These are phyloP conservation scores for Perithous albicinctus DNA, from an alignment of 2,888 invertebrate genomes.

Conservation along the genomic window DNA sequence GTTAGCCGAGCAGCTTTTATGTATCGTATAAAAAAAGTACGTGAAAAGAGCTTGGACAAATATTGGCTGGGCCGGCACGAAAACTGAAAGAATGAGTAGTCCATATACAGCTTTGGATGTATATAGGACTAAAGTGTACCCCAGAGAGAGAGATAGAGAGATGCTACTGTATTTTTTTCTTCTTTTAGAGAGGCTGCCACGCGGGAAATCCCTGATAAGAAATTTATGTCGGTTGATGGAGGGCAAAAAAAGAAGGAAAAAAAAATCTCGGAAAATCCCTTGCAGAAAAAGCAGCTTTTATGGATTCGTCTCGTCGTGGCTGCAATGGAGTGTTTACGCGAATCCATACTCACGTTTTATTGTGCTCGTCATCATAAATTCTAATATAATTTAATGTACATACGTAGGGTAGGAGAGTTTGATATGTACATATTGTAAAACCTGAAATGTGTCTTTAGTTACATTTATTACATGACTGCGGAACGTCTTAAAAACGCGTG, in stretches of 20 bases:
- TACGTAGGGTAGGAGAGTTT: neutral
- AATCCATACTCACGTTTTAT: slow-evolving; percentile 23
- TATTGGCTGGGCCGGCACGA: slow-evolving; percentile 45
- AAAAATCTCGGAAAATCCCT: slow-evolving; percentile 22
- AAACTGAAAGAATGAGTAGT: slow-evolving; percentile 44
- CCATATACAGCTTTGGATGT: slow-evolving; percentile 14
- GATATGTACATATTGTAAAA: neutral
- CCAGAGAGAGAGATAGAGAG: slow-evolving; percentile 8
- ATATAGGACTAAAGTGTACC: slow-evolving; percentile 24
- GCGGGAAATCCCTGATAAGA: slow-evolving; percentile 54
- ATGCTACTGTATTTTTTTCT: slow-evolving; percentile 30
- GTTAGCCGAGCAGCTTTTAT: slow-evolving; percentile 61
- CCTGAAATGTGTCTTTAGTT: neutral
- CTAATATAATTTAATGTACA: slow-evolving; percentile 24
- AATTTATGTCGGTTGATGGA: slow-evolving; percentile 47
- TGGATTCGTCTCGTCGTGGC: slow-evolving; percentile 17
- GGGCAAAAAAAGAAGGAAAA: slow-evolving; percentile 1
- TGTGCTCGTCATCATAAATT: slow-evolving; percentile 8
- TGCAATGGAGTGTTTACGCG: neutral
- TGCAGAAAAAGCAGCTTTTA: slow-evolving; percentile 9
- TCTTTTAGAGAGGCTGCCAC: slow-evolving; percentile 12
- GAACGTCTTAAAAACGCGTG: neutral
- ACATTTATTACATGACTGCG: neutral
- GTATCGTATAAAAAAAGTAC: slow-evolving; percentile 34
- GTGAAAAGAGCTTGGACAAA: slow-evolving; percentile 60